Percentiles rank a stretch among this genome's conserved stretches.
Conservation (phyloP, 2,113 vertebrate species). For the Bufo gargarizans region DNA sequence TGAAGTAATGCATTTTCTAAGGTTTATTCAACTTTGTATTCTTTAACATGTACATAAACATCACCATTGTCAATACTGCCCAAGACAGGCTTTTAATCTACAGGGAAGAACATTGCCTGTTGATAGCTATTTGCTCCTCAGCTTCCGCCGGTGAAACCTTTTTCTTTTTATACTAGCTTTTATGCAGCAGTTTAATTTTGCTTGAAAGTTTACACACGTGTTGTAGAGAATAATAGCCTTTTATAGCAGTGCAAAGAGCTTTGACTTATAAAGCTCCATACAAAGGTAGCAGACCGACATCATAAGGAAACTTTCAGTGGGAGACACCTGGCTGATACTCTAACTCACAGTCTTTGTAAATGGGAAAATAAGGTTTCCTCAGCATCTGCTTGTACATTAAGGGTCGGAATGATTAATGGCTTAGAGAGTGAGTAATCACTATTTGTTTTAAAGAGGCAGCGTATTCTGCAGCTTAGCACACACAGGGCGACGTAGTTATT, state of each 20-base stretch:
- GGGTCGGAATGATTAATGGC: constrained; percentile 31
- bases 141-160: neutral
- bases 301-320: constrained; percentile 30
- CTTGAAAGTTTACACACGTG: constrained; percentile 21
- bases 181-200: neutral
- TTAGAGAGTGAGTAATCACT: constrained; percentile 37
- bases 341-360: constrained; percentile 1
- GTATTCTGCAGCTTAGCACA: constrained; percentile 17
- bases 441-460: constrained; percentile 46
- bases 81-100: neutral
- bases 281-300: constrained; percentile 37
- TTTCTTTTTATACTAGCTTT: constrained; percentile 17
- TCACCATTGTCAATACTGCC: neutral
- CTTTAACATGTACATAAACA: constrained; percentile 26
- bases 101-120: neutral
- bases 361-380: constrained; percentile 45
- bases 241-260: constrained; percentile 15
- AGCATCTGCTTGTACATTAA: constrained; percentile 42
- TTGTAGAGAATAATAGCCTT: constrained; percentile 29
- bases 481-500: constrained; percentile 28
- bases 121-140: neutral
- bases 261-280: constrained; percentile 23
- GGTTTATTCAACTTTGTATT: constrained; percentile 21
- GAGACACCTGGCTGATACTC: constrained; percentile 28
- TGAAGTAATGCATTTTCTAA: constrained; percentile 43